Conservation (phyloP, 2,797 vertebrate genomes). For the Bradypodion pumilum region DNA sequence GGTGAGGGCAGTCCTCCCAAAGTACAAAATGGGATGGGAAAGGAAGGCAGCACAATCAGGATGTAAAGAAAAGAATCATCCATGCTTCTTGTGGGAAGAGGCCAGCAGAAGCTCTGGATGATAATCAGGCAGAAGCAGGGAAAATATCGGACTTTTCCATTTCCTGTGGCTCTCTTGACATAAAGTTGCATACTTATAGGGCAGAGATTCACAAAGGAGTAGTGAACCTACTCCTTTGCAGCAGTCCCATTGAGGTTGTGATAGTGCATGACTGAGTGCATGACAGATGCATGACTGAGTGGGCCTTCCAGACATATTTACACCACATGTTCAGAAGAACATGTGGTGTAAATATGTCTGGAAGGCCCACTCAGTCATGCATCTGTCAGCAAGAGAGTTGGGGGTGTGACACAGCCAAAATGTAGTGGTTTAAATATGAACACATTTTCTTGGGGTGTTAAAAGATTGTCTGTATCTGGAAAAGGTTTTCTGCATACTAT, state of each 20-base stretch:
- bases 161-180: conserved; percentile 47
- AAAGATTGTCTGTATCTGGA: conserved; percentile 28
- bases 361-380: conserved; percentile 55
- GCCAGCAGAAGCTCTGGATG: conserved; percentile 6
- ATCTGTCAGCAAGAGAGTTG: conserved; percentile 56
- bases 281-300: conserved; percentile 54
- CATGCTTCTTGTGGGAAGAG: not conserved
- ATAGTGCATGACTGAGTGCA: too few relatives aligned
- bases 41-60: conserved; percentile 31
- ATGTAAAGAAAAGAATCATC: conserved; percentile 7
- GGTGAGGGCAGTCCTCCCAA: conserved; percentile 28
- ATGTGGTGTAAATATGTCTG: conserved; percentile 75
- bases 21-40: conserved; percentile 38
- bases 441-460: conserved; percentile 45
- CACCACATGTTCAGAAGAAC: conserved; percentile 69
- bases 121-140: not conserved
- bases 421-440: conserved; percentile 39
- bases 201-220: conserved; percentile 56
- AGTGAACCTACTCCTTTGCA: conserved; percentile 67
- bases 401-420: conserved; percentile 54
- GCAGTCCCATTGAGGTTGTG: conserved; percentile 66
- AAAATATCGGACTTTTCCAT: conserved; percentile 33
- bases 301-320: conserved; percentile 72
- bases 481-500: not conserved
- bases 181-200: conserved; percentile 61